Base-by-base conservation (phyloP, 2,797 vertebrate genomes). In the Xenentodon cancila region DNA sequence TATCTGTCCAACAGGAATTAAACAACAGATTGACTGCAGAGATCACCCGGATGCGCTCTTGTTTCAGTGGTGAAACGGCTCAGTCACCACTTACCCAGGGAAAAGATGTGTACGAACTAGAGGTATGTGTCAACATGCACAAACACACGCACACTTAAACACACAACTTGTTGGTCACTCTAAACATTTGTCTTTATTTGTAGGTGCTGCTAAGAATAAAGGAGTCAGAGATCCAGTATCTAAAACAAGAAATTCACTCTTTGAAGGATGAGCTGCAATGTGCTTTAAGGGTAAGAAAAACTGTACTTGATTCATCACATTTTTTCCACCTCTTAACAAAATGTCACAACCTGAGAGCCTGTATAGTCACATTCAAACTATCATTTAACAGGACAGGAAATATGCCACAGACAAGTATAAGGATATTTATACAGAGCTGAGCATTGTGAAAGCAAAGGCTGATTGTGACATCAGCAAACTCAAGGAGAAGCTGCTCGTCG, bases 191-290 rank as follows among this genome's bases (percentile, higher is more conserved):
- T 55, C 2, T 58, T 9, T 19, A 3, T 55, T n/a, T 65, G 1
- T 37, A 99, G 98, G 97, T 99, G 71, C 91, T 99, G 85, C 82
- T 99, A 75, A 93, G 97, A 69, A 97, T 99, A 84, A 99, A 99
- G 78, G 97, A 99, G 72, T 99, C 98, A 0, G 98, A 99, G 91
- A 98, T 99, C 79, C 98, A 99, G 86, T 99, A 99, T 86, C 95
- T 99, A 42, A 99, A 99, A 89, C 97, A 99, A 87, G 98, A 99
- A 86, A 99, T 99, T 89, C 96, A 96, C 89, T 99, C 97, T 65
- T 92, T 99, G 79, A 99, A 99, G 88, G 98, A 99, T 0, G 98
- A 99, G 67, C 92, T 99, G 43, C 98, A 99, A 87, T 97, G 96
- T 0, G 97, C 97, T 47, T 78, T 98, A 77, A 93, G 96, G 95